Evolutionary conservation across 37 sponge, comb jelly and placozoan species (phyloP), one percentile per base, ranked within the genome.

Genomic region (Mnemiopsis leidyi): DNA sequence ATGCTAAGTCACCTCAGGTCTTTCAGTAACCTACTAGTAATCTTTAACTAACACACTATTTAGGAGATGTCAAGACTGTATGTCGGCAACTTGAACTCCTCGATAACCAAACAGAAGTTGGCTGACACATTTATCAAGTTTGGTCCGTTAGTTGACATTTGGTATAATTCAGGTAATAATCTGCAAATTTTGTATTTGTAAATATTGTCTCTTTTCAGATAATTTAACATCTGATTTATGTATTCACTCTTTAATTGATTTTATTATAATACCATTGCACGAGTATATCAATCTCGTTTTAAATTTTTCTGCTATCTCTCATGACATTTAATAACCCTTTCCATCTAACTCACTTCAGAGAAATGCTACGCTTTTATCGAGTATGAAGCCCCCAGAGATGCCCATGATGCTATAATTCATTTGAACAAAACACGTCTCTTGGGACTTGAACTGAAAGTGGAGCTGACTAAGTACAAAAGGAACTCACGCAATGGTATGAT

Each of bases 311-410:
- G n/a, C n/a, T n/a, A n/a, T n/a, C n/a, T n/a, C n/a, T n/a, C n/a
- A n/a, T n/a, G n/a, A n/a, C n/a, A n/a, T n/a, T n/a, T n/a, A n/a
- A n/a, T n/a, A n/a, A n/a, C n/a, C n/a, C n/a, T n/a, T n/a, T n/a
- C n/a, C n/a, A n/a, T n/a, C n/a, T n/a, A n/a, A n/a, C n/a, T 35
- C 36, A 39, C 61, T 38, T 39, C 61, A 85, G 90, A 85, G 0
- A 85, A 85, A 61, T 40, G 90, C 61, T 85, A 40, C 29, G 90
- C 61, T 7, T 85, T 85, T 85, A 37, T 85, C 16, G 90, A 85
- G 61, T 85, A 36, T 40, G 61, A 85, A 25, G 29, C 3, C 20
- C 29, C 90, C 23, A 29, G 48, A 23, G 90, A 85, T 25, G 90
- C 90, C 1, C 90, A 85, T 28, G 23, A 28, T 23, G 90, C 90